phyloP scores from a whole-genome alignment of 2,797 vertebrate genomes.

The Pteronotus mesoamericanus region DNA sequence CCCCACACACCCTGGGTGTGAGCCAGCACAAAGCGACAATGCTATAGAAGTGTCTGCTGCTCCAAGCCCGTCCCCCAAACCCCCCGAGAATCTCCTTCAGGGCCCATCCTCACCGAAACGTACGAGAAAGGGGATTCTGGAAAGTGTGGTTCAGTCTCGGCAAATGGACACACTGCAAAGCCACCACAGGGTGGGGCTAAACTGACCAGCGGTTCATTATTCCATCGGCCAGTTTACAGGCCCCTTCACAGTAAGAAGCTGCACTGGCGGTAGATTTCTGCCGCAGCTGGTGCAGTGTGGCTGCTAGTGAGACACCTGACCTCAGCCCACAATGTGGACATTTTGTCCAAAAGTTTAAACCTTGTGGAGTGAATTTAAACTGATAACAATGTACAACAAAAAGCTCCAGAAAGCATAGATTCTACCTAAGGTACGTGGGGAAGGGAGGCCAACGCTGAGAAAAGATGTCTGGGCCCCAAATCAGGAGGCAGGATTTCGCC shows the following conservation, averaged over 20 bases:
- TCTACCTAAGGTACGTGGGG: neutral
- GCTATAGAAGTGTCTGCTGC: neutral
- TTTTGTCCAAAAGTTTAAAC: neutral
- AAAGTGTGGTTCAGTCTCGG: neutral
- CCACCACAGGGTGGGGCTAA: neutral
- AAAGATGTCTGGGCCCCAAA: neutral
- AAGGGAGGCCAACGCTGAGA: neutral
- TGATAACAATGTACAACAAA: neutral
- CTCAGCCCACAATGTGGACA: neutral
- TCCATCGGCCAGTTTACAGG: neutral
- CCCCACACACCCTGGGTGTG: neutral
- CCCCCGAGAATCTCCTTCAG: neutral
- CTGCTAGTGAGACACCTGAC: neutral
- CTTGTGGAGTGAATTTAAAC: neutral
- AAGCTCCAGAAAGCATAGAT: neutral
- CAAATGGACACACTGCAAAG: neutral
- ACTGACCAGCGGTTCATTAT: neutral
- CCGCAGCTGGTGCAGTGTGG: neutral
- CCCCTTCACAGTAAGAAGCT: neutral
- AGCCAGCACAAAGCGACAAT: neutral
- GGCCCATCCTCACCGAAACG: neutral
- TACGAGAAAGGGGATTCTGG: neutral
- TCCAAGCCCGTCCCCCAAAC: neutral
- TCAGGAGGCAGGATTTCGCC: neutral
- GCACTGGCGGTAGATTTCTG: neutral